Base-by-base conservation (phyloP, 2,113 vertebrate genomes). In the Epinephelus fuscoguttatus region DNA sequence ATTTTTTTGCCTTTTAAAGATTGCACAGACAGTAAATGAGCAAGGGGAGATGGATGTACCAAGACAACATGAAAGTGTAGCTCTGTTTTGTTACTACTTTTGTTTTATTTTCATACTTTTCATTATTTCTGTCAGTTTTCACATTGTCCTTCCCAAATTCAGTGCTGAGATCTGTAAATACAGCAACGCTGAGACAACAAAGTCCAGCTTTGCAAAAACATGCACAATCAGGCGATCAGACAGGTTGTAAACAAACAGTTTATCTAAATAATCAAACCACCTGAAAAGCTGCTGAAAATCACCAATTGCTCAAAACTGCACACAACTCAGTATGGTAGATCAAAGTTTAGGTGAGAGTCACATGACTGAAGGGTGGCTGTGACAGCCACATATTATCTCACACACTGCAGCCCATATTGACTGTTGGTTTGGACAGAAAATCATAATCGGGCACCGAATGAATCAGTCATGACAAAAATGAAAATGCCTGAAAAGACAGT, bases 1-100 rank as follows among this genome's bases (percentile, higher is more conserved):
- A 11, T 23, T n/a, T 19, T 56, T 21, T 50, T 72, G 12, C 11
- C 50, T 76, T 80, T 71, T 14, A 57, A 66, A 73, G 10, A 18
- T 13, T 45, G 2, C 19, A 72, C 18, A 64, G 25, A 70, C 53
- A 14, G 25, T 3, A 4, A 53, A 18, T 33, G 23, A 63, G 21
- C 33, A n/a, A 30, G 49, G 27, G 18, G 15, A 63, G 57, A 21
- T 64, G 27, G 49, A 13, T 25, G 52, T 53, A 2, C n/a, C 8
- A 47, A 47, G 23, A 15, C 61, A 59, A 8, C 11, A 21, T 25
- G 21, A 10, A 27, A 61, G 49, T 27, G 10, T 19, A 33, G 19
- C 3, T 55, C 9, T n/a, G 19, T 73, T 71, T 56, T 37, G 37
- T 57, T 47, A 49, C 14, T 19, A 15, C n/a, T 27, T 52, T 11